Conservation (phyloP, 2,797 vertebrate genomes). For the Synaphobranchus kaupii region DNA sequence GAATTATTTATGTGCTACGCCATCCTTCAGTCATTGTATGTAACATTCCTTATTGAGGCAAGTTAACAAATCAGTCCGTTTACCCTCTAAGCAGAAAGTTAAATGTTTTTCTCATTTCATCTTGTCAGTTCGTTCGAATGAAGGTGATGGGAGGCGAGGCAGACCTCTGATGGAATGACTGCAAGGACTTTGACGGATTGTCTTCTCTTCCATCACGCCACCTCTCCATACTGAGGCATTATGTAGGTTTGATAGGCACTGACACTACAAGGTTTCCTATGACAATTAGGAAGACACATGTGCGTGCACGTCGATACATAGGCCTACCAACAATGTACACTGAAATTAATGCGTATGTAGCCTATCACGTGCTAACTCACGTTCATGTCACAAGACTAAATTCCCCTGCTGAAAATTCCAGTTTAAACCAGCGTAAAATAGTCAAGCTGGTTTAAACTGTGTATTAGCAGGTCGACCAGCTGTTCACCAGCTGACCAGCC, state of each 20-base stretch:
- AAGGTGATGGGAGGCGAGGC: conserved; percentile 20
- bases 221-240: not conserved
- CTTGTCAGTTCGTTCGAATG: conserved; percentile 11
- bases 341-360: not conserved
- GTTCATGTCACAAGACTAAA: not conserved
- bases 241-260: conserved; percentile 1
- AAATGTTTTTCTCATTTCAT: conserved; percentile 26
- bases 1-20: not conserved
- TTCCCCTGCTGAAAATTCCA: too few species aligned
- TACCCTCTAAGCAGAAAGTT: conserved; percentile 14
- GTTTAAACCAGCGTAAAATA: too few species aligned
- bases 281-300: not conserved
- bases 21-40: not conserved
- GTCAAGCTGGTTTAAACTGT: too few species aligned
- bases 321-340: not conserved
- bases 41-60: not conserved
- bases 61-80: conserved; percentile 22
- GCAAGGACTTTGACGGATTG: conserved; percentile 18
- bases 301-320: not conserved
- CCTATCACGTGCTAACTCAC: not conserved
- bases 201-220: not conserved
- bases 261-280: conserved; percentile 7
- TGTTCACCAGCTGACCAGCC: too few species aligned
- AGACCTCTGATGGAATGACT: conserved; percentile 20
- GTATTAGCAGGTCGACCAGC: too few species aligned